A percentile compares a stretch with the other conserved stretches of the same genome.
Evolutionary conservation across 2,797 vertebrate species (phyloP).

Genomic region (Columba guinea): DNA sequence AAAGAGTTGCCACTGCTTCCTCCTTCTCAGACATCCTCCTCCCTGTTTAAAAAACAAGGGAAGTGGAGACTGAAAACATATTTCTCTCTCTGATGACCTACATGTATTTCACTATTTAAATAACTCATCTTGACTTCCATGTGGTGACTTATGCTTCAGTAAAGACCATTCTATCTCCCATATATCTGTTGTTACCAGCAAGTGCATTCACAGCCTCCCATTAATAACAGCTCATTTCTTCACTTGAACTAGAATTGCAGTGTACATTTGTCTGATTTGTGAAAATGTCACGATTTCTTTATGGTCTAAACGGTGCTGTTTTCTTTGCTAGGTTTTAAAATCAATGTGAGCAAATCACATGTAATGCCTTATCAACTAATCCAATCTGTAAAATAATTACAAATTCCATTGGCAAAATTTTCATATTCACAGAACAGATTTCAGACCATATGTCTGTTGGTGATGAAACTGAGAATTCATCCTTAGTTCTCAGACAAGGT

Average conservation of each 20-base stretch:
- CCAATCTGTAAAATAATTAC: conserved; percentile 50
- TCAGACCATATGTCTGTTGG: conserved; percentile 66
- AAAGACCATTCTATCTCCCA: background rate
- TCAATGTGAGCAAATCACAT: background rate
- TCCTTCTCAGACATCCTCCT: background rate
- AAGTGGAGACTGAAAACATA: background rate
- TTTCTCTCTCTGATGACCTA: background rate
- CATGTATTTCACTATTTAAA: background rate
- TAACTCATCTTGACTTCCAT: background rate
- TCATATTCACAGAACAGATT: conserved; percentile 63
- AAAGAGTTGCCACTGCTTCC: background rate
- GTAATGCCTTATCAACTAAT: background rate
- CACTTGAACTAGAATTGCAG: background rate
- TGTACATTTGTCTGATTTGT: background rate
- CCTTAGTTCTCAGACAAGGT: conserved; percentile 34
- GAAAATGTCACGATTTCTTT: background rate
- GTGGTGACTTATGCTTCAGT: background rate
- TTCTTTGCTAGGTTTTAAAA: conserved; percentile 25
- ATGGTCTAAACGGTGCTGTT: background rate
- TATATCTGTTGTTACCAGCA: background rate
- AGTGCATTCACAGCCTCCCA: background rate
- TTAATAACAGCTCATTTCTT: background rate
- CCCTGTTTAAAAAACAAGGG: background rate
- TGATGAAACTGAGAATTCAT: conserved; percentile 55
- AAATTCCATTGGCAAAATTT: conserved; percentile 47